A percentile compares a stretch with the other conserved stretches of the same genome.
Conservation (phyloP, 2,797 vertebrate species). For the Avahi laniger region DNA sequence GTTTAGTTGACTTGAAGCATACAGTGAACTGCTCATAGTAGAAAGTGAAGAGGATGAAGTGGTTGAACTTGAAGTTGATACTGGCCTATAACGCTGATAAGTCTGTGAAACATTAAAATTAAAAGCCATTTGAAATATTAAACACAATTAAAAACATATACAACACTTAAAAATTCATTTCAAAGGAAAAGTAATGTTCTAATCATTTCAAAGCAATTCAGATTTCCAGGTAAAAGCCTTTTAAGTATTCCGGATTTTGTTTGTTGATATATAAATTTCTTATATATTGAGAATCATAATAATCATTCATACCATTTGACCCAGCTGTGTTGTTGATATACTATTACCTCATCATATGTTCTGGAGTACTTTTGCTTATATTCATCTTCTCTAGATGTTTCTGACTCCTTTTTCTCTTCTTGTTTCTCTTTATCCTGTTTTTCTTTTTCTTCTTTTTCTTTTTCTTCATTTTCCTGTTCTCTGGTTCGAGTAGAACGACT, state of each 20-base stretch:
- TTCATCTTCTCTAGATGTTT: constrained; percentile 94
- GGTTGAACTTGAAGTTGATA: constrained; percentile 86
- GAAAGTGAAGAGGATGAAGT: constrained; percentile 87
- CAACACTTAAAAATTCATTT: constrained; percentile 21
- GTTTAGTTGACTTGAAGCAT: constrained; percentile 91
- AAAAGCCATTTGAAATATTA: constrained; percentile 65
- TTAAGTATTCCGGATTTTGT: neutral
- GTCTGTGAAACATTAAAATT: constrained; percentile 81
- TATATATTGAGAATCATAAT: neutral
- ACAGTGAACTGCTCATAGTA: constrained; percentile 88
- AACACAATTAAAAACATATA: neutral
- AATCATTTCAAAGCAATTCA: neutral
- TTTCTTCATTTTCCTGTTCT: constrained; percentile 97
- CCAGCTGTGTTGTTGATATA: constrained; percentile 37
- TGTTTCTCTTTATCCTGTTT: constrained; percentile 96
- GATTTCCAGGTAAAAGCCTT: constrained; percentile 34
- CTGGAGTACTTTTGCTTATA: constrained; percentile 94
- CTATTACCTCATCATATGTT: constrained; percentile 93
- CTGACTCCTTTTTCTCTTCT: constrained; percentile 95
- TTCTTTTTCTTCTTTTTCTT: constrained; percentile 93
- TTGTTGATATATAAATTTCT: neutral
- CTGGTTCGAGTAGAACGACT: constrained; percentile 90
- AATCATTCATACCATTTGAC: constrained; percentile 43
- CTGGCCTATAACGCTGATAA: constrained; percentile 92
- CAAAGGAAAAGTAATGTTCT: neutral